Conservation (phyloP, 2,797 vertebrate species). For the Carduelis carduelis region DNA sequence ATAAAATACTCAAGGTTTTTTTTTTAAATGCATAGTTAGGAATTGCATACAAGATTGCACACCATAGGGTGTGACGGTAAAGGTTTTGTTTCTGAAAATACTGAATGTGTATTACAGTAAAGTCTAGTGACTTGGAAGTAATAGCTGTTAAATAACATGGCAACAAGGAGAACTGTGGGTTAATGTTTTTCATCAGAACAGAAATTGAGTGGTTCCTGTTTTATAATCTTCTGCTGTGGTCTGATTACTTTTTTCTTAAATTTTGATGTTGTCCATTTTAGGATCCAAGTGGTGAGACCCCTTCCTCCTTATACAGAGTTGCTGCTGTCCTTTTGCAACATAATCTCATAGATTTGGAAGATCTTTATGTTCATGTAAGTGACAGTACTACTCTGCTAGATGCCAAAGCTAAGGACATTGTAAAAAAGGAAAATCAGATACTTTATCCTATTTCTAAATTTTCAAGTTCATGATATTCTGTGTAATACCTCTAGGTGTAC, state of each 20-base stretch:
- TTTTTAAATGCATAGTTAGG: fast-evolving
- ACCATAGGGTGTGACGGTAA: neutral
- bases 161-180: neutral
- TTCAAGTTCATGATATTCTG: neutral
- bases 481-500: neutral
- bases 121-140: neutral
- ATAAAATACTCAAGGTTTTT: fast-evolving
- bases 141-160: neutral
- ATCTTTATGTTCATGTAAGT: constrained; percentile 97
- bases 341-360: constrained; percentile 95
- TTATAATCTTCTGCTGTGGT: neutral
- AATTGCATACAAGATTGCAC: neutral
- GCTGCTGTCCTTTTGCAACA: constrained; percentile 95
- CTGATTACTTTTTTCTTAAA: neutral
- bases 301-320: constrained; percentile 93
- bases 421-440: neutral
- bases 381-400: neutral
- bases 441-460: neutral
- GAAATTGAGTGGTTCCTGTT: neutral
- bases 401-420: neutral
- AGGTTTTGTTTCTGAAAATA: neutral
- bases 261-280: constrained; percentile 53
- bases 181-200: neutral
- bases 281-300: constrained; percentile 97
- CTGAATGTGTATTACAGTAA: neutral